phyloP scores from a whole-genome alignment of 2,888 invertebrate genomes.

The Volucella inanis region DNA sequence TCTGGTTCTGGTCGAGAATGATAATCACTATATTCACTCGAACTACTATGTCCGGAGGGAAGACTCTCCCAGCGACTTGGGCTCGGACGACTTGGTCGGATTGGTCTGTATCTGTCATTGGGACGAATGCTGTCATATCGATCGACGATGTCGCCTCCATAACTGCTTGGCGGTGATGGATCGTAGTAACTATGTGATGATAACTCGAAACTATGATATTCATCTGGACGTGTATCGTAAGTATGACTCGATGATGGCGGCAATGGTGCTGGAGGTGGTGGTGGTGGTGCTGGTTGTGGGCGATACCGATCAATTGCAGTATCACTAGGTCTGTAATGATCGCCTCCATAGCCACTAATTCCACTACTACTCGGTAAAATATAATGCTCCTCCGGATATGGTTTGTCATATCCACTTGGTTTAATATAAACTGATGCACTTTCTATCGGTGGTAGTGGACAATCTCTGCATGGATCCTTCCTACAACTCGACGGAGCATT shows the following conservation, averaged over 20 bases:
- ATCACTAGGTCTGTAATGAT: conserved; percentile 78
- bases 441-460: conserved; percentile 79
- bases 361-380: conserved; percentile 74
- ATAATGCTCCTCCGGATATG: conserved; percentile 77
- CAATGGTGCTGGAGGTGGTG: conserved; percentile 77
- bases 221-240: conserved; percentile 79
- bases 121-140: conserved; percentile 80
- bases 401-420: conserved; percentile 78
- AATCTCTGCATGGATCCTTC: conserved; percentile 81
- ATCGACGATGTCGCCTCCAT: conserved; percentile 80
- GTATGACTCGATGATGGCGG: conserved; percentile 76
- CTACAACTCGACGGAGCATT: conserved; percentile 87
- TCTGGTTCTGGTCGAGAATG: conserved; percentile 78
- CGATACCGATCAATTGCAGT: conserved; percentile 80
- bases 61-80: conserved; percentile 81
- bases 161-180: conserved; percentile 80
- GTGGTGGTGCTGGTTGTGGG: conserved; percentile 78
- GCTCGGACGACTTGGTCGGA: conserved; percentile 68
- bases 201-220: conserved; percentile 80
- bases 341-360: conserved; percentile 76
- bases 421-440: conserved; percentile 80
- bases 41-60: conserved; percentile 79
- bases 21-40: conserved; percentile 80
- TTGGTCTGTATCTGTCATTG: conserved; percentile 78
- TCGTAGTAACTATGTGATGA: conserved; percentile 81